Base-by-base conservation (phyloP, 64 coral and sea anemone genomes). In the Anthopleura sola region DNA sequence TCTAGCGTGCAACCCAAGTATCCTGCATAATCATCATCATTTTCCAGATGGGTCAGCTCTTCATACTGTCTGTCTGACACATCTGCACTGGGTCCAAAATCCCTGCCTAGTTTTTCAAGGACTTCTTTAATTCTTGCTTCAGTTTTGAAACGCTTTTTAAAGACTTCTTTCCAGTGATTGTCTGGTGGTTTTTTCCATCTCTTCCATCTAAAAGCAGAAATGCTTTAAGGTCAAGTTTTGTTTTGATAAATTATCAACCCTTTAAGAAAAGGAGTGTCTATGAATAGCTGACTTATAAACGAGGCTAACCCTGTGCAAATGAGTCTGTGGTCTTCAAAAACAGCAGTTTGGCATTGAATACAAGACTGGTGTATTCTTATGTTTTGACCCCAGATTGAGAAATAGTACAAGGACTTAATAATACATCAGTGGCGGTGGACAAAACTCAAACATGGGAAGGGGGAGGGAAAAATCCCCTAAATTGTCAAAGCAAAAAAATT, bases 31-130 rank as follows among this genome's bases (percentile, higher is more conserved):
- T 75, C 17, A 49, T 38, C 57, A 26, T 88, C 89, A 50, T 91
- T 87, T 85, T 36, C 54, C 50, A 91, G 36, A 33, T 86, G 60
- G 17, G 82, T 74, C 53, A 84, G 80, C 36, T 19, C 39, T 21
- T 83, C 75, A 49, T 90, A 89, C 26, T 92, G 71, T 16, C 77
- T 88, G 6, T 81, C 75, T 37, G 53, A 78, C 4, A 96, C 87
- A 32, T 92, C 94, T 36, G 78, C 12, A 50, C 89, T 96, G 5
- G 55, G 69, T 60, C 88, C 87, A 87, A 75, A 89, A 21, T 96
- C 85, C 83, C 12, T 78, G 34, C 90, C 74, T n/a, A 92, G 85
- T 48, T 37, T 86, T 48, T 86, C 78, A 34, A 96, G 36, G 36
- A 89, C 55, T 74, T 19, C 12, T 39, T 66, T 32, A 15, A 96